Base-by-base conservation (phyloP, 2,113 vertebrate species). In the Morone chrysops region DNA sequence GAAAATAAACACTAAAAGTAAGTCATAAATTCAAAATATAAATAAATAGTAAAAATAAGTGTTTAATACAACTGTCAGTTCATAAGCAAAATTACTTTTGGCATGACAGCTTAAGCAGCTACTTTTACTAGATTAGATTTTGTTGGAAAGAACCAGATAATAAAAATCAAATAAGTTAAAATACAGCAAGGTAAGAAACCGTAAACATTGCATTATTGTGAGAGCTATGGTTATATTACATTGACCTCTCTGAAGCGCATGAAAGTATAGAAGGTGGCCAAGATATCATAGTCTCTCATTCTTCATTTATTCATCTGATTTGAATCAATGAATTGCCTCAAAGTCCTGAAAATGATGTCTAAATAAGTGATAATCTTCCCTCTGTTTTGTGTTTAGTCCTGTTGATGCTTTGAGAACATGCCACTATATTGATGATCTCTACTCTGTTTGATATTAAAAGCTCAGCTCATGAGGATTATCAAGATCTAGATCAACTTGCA, bases 401-500 rank as follows among this genome's bases (percentile, higher is more conserved):
- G 16, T 36, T 0, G 8, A 31, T 31, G 31, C 31, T 31, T 31
- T 31, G 31, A 31, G 31, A 31, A 31, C 31, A 31, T 31, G 31
- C 31, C 31, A 31, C 31, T 31, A 31, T 31, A 31, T 31, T 31
- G 31, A 31, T 31, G 31, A 31, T 82, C 48, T 63, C 16, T 25
- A 53, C 16, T 41, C 40, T 62, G 62, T 74, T 38, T 77, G 68
- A 40, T 59, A 66, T 75, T 65, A 70, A 25, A 72, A 53, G 67
- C 68, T 66, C 6, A 61, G 61, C 48, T 79, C 11, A 56, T 12
- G 3, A 63, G 57, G 72, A 86, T 83, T 50, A 80, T 68, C 2
- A 0, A 68, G 77, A 1, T 84, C 12, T 54, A 71, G 25, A 78
- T 67, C n/a, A 8, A 36, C 63, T 76, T 84, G 84, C 54, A 63